Base-by-base conservation (phyloP, 2,888 invertebrate species). In the Miltochrista miniata region DNA sequence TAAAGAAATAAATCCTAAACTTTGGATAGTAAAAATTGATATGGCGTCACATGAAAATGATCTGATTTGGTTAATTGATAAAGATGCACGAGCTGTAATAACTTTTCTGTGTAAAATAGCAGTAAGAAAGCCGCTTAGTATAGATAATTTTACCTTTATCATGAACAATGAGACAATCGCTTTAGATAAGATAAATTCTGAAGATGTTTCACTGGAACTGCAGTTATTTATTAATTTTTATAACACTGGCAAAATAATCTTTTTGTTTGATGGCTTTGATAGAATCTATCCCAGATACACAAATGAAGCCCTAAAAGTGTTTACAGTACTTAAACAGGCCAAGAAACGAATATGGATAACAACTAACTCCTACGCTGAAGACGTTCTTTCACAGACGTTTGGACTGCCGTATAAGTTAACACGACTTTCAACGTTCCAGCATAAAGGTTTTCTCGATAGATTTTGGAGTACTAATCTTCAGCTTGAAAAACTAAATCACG, bases 221-320 rank as follows among this genome's bases (percentile, higher is more conserved):
- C 61, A 71, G 36, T 54, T 74, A 33, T 78, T 79, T 48, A 53
- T 76, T 43, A 41, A 68, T 46, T 64, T 64, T 48, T 77, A 64
- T 29, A 76, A 76, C 45, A 49, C 50, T 11, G 61, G 62, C 3
- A 60, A 72, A 30, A 42, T 74, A 1, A 61, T 74, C 55, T 68
- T 78, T 31, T 47, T 79, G 18, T 74, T 79, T 52, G 74, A 79
- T 43, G 74, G 74, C 10, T 79, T 72, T 47, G 72, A 76, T 35
- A 68, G 63, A 56, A 64, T 76, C 36, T 71, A 64, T 45, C 71
- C 73, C 0, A 63, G 67, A 46, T 70, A 71, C 37, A 72, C 70
- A 35, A 64, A 59, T 29, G 72, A 77, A 57, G 71, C 70, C 0
- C 53, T 74, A 5, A 46, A 54, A 49, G 48, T 76, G 44, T 53